Conservation (phyloP, 2,888 invertebrate genomes). For the Eristalinus sepulchralis region DNA sequence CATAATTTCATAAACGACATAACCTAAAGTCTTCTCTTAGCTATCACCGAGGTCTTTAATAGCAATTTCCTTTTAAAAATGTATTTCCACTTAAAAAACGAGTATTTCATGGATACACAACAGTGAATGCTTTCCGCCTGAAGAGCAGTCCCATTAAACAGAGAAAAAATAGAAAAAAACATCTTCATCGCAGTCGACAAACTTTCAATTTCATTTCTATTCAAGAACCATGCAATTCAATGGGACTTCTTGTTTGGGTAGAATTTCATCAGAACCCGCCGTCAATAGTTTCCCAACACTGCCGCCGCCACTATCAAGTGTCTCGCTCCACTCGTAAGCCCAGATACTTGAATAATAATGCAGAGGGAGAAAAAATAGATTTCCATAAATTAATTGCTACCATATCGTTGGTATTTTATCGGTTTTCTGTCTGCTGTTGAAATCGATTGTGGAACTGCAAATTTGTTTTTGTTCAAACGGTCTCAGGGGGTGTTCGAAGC, state of each 20-base stretch:
- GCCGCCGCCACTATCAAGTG: too few species aligned
- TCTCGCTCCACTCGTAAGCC: background rate
- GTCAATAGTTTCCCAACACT: too few species aligned
- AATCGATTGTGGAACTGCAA: constrained; percentile 14
- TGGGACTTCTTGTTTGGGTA: background rate
- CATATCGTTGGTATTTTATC: constrained; percentile 1
- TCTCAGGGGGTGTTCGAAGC: background rate
- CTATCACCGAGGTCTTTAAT: too few species aligned
- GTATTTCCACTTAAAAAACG: too few species aligned
- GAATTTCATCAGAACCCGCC: background rate
- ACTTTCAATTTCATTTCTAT: background rate
- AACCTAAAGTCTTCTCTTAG: too few species aligned
- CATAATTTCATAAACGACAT: too few species aligned
- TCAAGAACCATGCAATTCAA: background rate
- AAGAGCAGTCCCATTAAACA: too few species aligned
- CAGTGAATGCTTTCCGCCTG: too few species aligned
- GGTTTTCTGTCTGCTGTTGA: background rate
- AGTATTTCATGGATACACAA: too few species aligned
- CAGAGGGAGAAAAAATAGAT: background rate
- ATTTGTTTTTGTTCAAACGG: background rate
- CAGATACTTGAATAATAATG: background rate
- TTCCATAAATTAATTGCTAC: constrained; percentile 27
- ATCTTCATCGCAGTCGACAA: background rate
- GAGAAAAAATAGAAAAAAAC: background rate
- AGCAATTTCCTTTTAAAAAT: too few species aligned